These are phyloP conservation scores for Nasonia vitripennis DNA, from an alignment of 1,140 invertebrate species.

Conservation along the genomic window DNA sequence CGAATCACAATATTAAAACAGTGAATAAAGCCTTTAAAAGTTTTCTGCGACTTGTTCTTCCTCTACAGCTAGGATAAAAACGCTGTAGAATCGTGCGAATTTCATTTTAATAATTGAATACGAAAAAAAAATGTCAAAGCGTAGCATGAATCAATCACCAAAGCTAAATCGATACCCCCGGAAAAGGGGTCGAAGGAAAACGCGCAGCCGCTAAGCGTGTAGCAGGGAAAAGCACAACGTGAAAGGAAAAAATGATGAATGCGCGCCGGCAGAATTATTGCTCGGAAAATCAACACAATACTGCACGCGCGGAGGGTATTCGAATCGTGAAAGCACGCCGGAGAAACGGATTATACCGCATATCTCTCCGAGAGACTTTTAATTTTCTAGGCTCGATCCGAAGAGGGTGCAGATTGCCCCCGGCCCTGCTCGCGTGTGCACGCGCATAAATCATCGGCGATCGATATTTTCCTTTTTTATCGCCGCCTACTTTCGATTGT, in stretches of 20 bases:
- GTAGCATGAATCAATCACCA: no score
- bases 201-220: no score
- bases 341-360: not conserved
- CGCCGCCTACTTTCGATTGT: not conserved
- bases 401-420: not conserved
- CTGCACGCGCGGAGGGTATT: not conserved
- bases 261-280: slow-evolving; percentile 2
- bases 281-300: not conserved
- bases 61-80: no score
- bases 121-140: no score
- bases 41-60: no score
- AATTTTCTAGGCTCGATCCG: not conserved
- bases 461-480: not conserved
- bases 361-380: not conserved
- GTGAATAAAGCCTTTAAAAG: no score
- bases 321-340: slow-evolving; percentile 3
- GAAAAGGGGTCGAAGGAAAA: not conserved
- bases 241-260: not conserved
- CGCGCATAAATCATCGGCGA: not conserved
- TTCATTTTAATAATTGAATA: no score
- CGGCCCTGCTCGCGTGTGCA: not conserved
- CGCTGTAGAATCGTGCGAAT: no score
- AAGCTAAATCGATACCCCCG: no score
- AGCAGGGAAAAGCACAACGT: not conserved
- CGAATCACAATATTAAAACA: no score